A percentile compares a stretch with the other conserved stretches of the same genome.
phyloP scores from a whole-genome alignment of 2,113 vertebrate species.

The Empidonax traillii region DNA sequence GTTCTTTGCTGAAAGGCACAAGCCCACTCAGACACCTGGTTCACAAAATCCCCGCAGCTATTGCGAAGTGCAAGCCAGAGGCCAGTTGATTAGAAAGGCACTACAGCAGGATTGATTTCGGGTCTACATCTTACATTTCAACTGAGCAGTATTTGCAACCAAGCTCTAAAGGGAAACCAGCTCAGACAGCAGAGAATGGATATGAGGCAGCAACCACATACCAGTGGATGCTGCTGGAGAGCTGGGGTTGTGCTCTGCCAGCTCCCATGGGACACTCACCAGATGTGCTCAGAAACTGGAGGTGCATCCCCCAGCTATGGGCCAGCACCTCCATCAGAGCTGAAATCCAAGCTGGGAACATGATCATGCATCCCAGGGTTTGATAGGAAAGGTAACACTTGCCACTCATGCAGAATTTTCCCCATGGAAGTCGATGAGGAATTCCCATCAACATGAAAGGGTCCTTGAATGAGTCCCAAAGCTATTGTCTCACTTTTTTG shows the following conservation, averaged over 20 bases:
- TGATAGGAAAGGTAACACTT: background rate
- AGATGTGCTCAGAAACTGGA: background rate
- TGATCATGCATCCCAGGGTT: rapidly evolving
- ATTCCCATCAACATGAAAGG: background rate
- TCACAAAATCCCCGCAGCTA: background rate
- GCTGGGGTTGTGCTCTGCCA: background rate
- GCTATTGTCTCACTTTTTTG: rapidly evolving
- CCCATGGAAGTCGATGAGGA: background rate
- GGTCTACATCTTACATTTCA: background rate
- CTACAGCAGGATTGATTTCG: background rate
- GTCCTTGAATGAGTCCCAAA: background rate
- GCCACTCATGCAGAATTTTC: background rate
- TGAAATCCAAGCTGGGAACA: background rate
- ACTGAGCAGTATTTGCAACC: background rate
- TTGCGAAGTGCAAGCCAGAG: background rate
- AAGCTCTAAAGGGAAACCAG: background rate
- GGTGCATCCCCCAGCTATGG: rapidly evolving
- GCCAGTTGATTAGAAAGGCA: background rate
- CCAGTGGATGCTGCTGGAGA: background rate
- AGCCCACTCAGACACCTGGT: background rate
- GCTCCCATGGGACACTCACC: background rate
- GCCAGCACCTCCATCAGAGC: background rate
- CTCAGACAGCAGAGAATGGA: background rate
- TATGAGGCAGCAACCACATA: rapidly evolving
- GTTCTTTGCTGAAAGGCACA: background rate